phyloP scores from a whole-genome alignment of 2,113 vertebrate species.

The Burhinus oedicnemus region DNA sequence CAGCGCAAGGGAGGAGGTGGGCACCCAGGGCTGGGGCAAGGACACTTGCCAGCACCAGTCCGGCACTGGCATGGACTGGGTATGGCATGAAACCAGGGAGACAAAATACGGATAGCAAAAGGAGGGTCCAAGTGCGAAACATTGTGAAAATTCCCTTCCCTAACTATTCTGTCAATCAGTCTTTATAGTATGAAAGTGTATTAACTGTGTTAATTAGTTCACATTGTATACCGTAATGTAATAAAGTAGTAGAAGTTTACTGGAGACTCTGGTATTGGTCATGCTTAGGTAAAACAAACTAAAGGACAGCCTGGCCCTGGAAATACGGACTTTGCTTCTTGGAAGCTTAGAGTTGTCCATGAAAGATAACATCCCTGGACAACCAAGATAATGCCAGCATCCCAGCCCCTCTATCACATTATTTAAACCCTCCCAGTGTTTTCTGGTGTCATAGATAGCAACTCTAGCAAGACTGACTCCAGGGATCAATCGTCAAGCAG shows the following conservation, averaged over 20 bases:
- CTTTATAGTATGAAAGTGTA: neutral
- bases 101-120: neutral
- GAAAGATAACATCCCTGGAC: neutral
- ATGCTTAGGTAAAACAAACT: neutral
- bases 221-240: neutral
- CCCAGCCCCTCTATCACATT: neutral
- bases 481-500: neutral
- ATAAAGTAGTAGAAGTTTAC: neutral
- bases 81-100: accelerated
- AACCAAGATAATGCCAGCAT: neutral
- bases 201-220: neutral
- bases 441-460: neutral
- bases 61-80: accelerated
- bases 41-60: neutral
- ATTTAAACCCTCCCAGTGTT: neutral
- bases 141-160: neutral
- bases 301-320: neutral
- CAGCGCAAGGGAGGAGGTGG: neutral
- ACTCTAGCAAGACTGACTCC: neutral
- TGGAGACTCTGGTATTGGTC: neutral
- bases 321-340: neutral
- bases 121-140: neutral
- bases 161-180: neutral
- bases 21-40: neutral
- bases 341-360: neutral